Percentiles rank a stretch among this genome's conserved stretches.
phyloP scores from a whole-genome alignment of 2,113 vertebrate species.

The Dicaeum eximium region DNA sequence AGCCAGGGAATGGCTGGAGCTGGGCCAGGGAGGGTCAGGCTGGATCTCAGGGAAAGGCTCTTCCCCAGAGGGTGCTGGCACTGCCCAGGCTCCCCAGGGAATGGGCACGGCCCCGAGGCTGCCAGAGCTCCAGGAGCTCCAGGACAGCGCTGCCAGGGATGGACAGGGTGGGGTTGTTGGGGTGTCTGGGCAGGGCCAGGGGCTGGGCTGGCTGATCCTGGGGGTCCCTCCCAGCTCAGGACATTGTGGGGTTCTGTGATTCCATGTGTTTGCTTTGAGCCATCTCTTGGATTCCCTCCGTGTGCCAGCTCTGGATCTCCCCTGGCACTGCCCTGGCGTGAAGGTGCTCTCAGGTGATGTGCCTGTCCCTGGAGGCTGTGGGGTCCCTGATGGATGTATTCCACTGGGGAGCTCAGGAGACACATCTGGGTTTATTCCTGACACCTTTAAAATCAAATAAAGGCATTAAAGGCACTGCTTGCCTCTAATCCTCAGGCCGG shows the following conservation, averaged over 20 bases:
- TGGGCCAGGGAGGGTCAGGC: accelerated
- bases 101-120: background rate
- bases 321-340: accelerated
- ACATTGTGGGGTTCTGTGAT: background rate
- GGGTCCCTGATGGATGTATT: background rate
- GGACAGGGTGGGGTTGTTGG: background rate
- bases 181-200: background rate
- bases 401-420: background rate
- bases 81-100: background rate
- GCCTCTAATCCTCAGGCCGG: background rate
- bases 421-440: background rate
- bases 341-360: background rate
- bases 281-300: background rate
- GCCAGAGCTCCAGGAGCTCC: background rate
- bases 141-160: background rate
- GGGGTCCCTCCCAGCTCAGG: background rate
- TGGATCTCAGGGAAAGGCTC: accelerated
- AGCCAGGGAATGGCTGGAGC: background rate
- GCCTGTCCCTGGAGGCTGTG: accelerated
- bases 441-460: background rate
- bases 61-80: background rate
- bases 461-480: background rate
- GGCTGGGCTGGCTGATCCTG: too few species aligned
- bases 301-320: background rate
- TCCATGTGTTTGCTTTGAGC: background rate